Evolutionary conservation across 2,113 vertebrate genomes (phyloP), one percentile per base, ranked within the genome.

Genomic region (Leucopternis melanops): DNA sequence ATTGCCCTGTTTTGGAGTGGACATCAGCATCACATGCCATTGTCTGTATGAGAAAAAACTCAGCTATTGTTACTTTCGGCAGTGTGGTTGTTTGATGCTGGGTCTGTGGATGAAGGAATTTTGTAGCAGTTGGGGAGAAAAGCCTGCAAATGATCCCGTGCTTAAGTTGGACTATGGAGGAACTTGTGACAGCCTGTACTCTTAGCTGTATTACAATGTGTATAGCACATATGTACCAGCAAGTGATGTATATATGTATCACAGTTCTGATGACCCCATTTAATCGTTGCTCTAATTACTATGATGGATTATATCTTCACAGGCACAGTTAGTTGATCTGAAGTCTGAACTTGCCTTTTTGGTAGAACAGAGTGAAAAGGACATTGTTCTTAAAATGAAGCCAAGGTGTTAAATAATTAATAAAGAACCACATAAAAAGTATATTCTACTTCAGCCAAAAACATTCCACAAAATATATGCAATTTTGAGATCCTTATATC

Each of bases 281-380:
- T 92, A 63, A 31, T 78, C 10, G 26, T 42, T 86, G 29, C 29
- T 71, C 23, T 95, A 59, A 90, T 62, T 86, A 40, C 45, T 70
- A 0, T 81, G 36, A 38, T 81, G 77, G 74, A 6, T 97, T 92
- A 1, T 88, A 8, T 96, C 72, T 96, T 93, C n/a, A n/a, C 95
- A 99, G 99, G 99, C 99, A 26, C 99, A 99, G 96, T 66, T 99
- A 94, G 98, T 99, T 79, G 99, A 99, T 97, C 97, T 99, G 94
- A 99, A 99, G 47, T 99, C 99, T 12, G 99, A 99, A 96, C 95
- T 99, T n/a, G n/a, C n/a, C 8, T 67, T 72, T 69, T 57, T 15
- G 26, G 26, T 38, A 63, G 23, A 73, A 52, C 6, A 50, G 27
- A 80, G 15, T 38, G 22, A 77, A 81, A 79, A 52, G 6, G 8